Evolutionary conservation across 2,113 vertebrate genomes (phyloP).

Genomic region (Dinomys branickii): DNA sequence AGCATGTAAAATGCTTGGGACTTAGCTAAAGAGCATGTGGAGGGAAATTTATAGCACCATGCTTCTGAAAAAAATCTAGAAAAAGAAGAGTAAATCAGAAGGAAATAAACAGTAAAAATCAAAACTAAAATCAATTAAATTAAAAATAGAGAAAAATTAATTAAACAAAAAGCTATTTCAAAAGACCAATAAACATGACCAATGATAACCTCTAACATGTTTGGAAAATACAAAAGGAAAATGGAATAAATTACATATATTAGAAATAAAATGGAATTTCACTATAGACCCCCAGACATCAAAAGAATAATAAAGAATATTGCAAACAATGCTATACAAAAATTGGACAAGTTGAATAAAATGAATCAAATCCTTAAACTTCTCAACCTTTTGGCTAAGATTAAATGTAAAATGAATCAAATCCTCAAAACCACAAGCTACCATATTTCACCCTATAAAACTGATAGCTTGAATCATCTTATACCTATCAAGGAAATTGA

Average conservation of each 20-base stretch:
- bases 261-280: background rate
- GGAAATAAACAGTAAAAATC: background rate
- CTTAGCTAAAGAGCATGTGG: background rate
- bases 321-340: background rate
- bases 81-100: background rate
- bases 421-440: background rate
- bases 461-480: background rate
- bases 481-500: background rate
- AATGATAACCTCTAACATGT: background rate
- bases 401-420: background rate
- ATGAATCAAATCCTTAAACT: background rate
- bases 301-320: background rate
- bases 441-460: background rate
- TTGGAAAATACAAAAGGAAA: background rate
- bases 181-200: background rate
- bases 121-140: background rate
- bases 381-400: background rate
- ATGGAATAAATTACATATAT: background rate
- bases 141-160: background rate
- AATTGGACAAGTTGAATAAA: background rate
- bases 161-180: background rate
- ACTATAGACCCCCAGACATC: background rate
- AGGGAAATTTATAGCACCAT: background rate
- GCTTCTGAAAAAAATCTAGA: background rate
- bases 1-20: background rate